Evolutionary conservation across 2,113 vertebrate genomes (phyloP).

Genomic region (Halcyon senegalensis): DNA sequence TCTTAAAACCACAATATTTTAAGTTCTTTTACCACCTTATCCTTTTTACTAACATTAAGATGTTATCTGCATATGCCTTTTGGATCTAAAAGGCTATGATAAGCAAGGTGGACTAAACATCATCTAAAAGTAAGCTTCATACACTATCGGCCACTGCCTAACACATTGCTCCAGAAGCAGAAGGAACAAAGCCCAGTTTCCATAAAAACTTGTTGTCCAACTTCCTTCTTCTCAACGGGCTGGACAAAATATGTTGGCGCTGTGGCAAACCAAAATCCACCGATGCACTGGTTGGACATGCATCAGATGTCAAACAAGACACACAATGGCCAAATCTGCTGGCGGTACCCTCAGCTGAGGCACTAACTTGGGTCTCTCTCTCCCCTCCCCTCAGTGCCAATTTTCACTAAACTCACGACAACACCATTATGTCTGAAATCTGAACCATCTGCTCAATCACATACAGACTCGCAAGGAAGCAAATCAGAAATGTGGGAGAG

Average conservation of each 20-base stretch:
- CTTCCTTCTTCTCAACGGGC: neutral
- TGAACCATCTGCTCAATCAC: neutral
- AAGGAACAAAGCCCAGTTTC: neutral
- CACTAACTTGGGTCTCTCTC: neutral
- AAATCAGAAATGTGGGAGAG: constrained; percentile 18
- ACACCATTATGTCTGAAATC: neutral
- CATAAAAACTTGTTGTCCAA: neutral
- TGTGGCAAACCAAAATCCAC: neutral
- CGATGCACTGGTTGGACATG: neutral
- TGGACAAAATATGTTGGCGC: neutral
- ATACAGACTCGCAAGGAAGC: neutral
- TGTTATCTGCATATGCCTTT: neutral
- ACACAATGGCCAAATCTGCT: neutral
- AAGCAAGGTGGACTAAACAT: neutral
- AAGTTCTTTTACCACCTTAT: neutral
- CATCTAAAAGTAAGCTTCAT: neutral
- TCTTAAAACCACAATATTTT: neutral
- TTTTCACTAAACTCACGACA: neutral
- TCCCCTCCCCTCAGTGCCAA: neutral
- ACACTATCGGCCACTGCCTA: neutral
- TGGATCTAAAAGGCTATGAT: neutral
- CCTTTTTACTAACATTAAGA: neutral
- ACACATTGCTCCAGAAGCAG: neutral
- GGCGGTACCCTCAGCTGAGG: neutral
- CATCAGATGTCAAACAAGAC: neutral